Evolutionary conservation across 1,140 invertebrate genomes (phyloP).

Genomic region (Aphis craccivora): DNA sequence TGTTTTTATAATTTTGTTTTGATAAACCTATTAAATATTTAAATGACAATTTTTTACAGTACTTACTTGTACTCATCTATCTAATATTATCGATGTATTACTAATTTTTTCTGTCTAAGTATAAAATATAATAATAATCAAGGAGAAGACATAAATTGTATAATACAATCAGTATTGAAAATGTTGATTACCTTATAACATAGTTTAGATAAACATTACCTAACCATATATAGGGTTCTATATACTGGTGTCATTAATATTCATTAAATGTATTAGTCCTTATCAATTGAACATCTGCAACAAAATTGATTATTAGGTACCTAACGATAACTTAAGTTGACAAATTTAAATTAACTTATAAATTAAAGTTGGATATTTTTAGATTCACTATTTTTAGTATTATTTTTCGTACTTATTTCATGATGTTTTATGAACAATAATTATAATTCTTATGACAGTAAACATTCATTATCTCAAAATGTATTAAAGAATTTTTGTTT

Average conservation of each 20-base stretch:
- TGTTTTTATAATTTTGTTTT: background rate
- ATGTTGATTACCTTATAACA: no score
- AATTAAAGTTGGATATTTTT: no score
- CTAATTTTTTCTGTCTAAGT: background rate
- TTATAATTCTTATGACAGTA: background rate
- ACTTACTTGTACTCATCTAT: background rate
- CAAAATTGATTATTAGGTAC: background rate
- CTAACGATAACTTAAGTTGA: background rate
- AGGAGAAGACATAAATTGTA: no score
- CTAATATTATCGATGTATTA: background rate
- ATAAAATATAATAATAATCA: no score
- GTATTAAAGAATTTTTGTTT: background rate
- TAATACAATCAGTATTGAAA: no score
- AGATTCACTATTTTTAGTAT: no score
- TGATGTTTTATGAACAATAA: no score
- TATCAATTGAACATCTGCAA: background rate
- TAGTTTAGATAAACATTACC: background rate
- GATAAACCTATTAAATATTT: background rate
- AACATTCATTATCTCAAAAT: background rate
- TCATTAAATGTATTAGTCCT: background rate
- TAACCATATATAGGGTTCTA: background rate
- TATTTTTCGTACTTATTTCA: no score
- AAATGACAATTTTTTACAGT: background rate
- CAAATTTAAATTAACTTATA: background rate
- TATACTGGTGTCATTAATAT: background rate